Conservation (phyloP, 2,113 vertebrate genomes). For the Rattus rattus region DNA sequence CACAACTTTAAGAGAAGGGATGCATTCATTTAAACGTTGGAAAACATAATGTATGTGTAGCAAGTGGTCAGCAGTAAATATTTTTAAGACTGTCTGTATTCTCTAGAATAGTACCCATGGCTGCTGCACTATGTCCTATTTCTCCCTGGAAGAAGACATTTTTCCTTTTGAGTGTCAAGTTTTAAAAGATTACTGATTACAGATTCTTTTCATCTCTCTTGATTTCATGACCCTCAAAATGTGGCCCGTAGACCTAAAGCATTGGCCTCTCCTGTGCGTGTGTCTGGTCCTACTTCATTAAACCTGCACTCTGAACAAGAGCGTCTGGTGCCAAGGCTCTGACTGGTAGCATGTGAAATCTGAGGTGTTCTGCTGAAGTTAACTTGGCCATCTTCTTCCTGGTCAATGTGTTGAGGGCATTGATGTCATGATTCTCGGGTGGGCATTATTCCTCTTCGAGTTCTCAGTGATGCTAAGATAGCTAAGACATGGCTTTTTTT, state of each 20-base stretch:
- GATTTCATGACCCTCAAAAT: conserved; percentile 3
- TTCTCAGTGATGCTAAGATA: background rate
- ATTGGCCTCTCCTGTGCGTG: background rate
- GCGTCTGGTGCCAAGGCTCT: background rate
- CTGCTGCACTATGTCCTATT: background rate
- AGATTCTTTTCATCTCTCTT: conserved; percentile 25
- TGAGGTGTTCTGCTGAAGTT: background rate
- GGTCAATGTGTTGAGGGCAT: background rate
- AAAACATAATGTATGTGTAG: background rate
- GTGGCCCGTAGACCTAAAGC: background rate
- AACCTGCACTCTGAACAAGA: background rate
- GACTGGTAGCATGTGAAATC: background rate
- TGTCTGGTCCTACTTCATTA: background rate
- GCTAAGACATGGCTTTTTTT: background rate
- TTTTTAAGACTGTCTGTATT: background rate
- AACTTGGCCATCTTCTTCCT: background rate
- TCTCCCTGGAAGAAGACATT: background rate
- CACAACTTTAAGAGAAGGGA: conserved; percentile 13
- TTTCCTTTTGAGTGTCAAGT: background rate
- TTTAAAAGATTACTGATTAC: conserved; percentile 35
- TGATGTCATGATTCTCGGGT: background rate
- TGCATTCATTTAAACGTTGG: background rate
- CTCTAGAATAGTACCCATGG: background rate
- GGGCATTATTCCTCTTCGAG: background rate
- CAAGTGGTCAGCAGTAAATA: background rate